Evolutionary conservation across 2,888 invertebrate genomes (phyloP), one percentile per base, ranked within the genome.

Genomic region (Ochropacha duplaris): DNA sequence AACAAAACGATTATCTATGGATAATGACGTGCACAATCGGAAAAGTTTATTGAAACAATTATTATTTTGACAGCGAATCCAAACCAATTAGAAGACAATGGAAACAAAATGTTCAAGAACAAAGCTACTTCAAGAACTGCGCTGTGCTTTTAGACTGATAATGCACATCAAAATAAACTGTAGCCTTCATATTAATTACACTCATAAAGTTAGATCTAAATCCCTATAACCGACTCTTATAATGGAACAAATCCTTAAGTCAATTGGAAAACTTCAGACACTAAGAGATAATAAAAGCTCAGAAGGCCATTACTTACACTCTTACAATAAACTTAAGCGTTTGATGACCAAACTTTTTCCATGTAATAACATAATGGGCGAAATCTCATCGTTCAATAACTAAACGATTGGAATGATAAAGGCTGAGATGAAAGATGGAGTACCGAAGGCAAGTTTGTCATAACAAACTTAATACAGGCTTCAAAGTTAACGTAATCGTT

Each of bases 401-500:
- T 12, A 31, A 31, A 51, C 44, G n/a, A 19, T 44, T 19, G 44
- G 44, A 51, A 52, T 31, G 52, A 26, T 51, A 51, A 11, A 28
- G 19, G 16, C 50, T 19, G 44, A 44, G 28, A 31, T 34, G 5
- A 19, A 31, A 31, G 19, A 31, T 52, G 31, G 9, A 52, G 16
- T 11, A 19, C 44, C 19, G 9, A 44, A 44, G 44, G 19, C 44
- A 44, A 44, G n/a, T 44, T 44, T 19, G 19, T 19, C 39, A 39
- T 39, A 39, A 44, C 44, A 44, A n/a, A 44, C 16, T 44, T 44
- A 44, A 44, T 44, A 44, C 44, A 16, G 39, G 39, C 39, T 39
- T 39, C 49, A 54, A 44, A 24, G 22, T 1, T 16, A 16, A 16
- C 26, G 26, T 14, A 50, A 58, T 55, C 49, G 54, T 59, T 62